These are phyloP conservation scores for Probaryconus sp. DNA, from an alignment of 1,140 invertebrate genomes.

Conservation along the genomic window DNA sequence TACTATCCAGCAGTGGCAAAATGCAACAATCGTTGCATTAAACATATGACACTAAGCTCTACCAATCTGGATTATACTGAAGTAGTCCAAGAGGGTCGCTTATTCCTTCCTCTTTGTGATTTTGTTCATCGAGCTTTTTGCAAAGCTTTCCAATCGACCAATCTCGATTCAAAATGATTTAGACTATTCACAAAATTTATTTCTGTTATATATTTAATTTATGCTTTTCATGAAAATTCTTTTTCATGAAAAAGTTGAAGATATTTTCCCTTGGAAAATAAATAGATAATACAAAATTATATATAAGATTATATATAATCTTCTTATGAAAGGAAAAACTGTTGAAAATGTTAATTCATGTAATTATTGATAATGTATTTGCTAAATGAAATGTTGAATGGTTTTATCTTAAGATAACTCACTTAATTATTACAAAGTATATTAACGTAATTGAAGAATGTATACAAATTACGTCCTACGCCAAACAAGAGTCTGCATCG, in stretches of 20 bases:
- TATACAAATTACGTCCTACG: conserved; percentile 31
- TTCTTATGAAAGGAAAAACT: too few species aligned
- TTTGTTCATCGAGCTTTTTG: conserved; percentile 26
- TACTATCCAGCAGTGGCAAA: conserved; percentile 50
- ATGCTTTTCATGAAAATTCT: too few species aligned
- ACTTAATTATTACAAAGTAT: conserved; percentile 36
- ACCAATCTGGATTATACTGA: conserved; percentile 47
- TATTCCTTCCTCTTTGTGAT: conserved; percentile 47
- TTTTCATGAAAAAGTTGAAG: too few species aligned
- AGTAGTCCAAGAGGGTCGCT: conserved; percentile 50
- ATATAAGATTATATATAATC: too few species aligned
- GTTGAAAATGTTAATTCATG: too few species aligned
- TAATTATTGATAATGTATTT: too few species aligned
- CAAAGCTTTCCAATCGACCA: conserved; percentile 7
- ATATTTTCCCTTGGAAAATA: too few species aligned
- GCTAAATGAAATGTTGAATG: conserved; percentile 21
- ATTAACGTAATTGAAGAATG: conserved; percentile 42
- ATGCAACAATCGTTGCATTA: conserved; percentile 59
- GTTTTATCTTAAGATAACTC: conserved; percentile 17
- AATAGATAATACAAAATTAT: too few species aligned
- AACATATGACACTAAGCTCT: conserved; percentile 56
- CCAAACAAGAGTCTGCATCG: conserved; percentile 43
- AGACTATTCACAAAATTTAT: too few species aligned
- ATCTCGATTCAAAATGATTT: conserved; percentile 8
- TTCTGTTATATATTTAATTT: conserved; percentile 19